These are phyloP conservation scores for Tapirus indicus DNA, from an alignment of 2,797 vertebrate species.

Conservation along the genomic window DNA sequence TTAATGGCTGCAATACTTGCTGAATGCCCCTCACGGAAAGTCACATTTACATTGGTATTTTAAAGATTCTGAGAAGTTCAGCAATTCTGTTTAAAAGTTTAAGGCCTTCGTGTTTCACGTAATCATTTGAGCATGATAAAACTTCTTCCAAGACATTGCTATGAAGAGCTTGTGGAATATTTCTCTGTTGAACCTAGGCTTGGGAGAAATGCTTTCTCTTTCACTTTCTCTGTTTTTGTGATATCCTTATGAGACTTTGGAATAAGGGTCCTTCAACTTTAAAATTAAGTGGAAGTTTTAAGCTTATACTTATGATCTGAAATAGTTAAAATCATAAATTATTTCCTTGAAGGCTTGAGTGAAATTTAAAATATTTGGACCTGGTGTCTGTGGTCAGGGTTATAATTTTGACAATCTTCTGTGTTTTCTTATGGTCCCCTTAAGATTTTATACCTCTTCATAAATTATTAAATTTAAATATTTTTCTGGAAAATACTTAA, in stretches of 20 bases:
- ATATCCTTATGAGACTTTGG: neutral
- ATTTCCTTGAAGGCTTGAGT: neutral
- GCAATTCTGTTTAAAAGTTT: neutral
- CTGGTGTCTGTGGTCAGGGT: neutral
- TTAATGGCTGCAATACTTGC: neutral
- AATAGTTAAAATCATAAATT: neutral
- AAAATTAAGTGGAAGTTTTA: neutral
- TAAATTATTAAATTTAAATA: neutral
- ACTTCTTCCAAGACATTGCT: neutral
- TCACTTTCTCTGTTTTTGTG: neutral
- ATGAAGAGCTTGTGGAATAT: neutral
- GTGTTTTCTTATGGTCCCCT: neutral
- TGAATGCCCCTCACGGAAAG: neutral
- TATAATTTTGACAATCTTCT: neutral
- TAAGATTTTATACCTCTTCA: neutral
- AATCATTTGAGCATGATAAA: neutral
- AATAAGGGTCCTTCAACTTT: neutral
- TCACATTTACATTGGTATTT: neutral
- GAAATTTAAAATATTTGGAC: neutral
- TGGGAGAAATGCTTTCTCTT: neutral
- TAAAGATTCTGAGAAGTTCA: neutral
- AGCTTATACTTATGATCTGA: neutral
- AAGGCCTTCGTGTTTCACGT: neutral
- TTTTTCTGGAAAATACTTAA: neutral
- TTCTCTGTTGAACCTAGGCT: neutral